Percentiles rank a stretch among this genome's conserved stretches.
Evolutionary conservation across 2,797 vertebrate genomes (phyloP).

Genomic region (Dendrocincla fuliginosa): DNA sequence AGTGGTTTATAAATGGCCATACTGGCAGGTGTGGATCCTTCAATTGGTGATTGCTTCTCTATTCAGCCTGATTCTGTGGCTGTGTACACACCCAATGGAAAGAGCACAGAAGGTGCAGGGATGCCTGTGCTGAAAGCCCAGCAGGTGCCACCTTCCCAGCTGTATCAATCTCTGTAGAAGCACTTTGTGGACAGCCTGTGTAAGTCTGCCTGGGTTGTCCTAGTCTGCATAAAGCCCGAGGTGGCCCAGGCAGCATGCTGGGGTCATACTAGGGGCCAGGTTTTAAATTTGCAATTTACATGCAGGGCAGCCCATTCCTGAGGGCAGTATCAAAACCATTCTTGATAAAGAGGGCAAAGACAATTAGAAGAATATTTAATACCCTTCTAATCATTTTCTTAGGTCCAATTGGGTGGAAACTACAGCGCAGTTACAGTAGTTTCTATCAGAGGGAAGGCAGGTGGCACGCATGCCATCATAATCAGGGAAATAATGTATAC

Average conservation of each 20-base stretch:
- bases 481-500: background rate
- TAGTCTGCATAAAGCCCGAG: background rate
- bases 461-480: fast-evolving
- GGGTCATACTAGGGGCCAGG: fast-evolving
- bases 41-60: background rate
- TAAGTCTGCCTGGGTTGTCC: background rate
- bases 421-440: background rate
- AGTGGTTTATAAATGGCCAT: background rate
- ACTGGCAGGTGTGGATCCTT: background rate
- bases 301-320: background rate
- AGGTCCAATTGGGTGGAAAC: background rate
- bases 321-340: background rate
- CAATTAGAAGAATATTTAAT: background rate
- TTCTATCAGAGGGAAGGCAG: background rate
- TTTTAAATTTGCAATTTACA: background rate
- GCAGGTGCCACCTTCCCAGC: background rate
- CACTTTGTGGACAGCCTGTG: background rate
- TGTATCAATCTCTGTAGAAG: background rate
- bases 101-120: background rate
- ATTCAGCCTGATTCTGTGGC: background rate
- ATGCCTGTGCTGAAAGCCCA: background rate
- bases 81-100: fast-evolving
- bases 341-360: background rate
- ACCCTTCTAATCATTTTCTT: background rate
- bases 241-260: background rate